Evolutionary conservation across 2,113 vertebrate genomes (phyloP), one percentile per base, ranked within the genome.

Genomic region (Cranoglanis bouderius): DNA sequence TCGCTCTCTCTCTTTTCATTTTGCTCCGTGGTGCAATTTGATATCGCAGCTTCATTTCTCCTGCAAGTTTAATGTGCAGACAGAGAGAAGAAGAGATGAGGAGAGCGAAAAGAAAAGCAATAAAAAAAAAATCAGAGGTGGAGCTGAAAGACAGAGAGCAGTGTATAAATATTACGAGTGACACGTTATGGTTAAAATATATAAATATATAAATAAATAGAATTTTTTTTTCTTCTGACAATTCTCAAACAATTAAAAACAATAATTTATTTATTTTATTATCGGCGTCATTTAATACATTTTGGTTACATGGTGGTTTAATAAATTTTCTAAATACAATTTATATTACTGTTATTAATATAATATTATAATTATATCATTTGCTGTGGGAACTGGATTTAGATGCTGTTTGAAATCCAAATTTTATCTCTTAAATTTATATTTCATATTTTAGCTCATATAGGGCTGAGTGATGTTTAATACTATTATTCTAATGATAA

Each of bases 61-160:
- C 89, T 95, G 93, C 93, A 96, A 94, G 90, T 95, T 96, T 95
- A 95, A 96, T 95, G 94, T 91, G 5, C 93, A 65, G 51, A 24
- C 70, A 59, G 70, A 88, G 29, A 49, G 75, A 9, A 40, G 81
- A 57, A 59, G 63, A 29, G 53, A 3, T 43, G 61, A 55, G 78
- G n/a, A 43, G 53, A 57, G 63, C 63, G 49, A 84, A 84, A n/a
- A 53, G 63, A 75, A 84, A 29, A 51, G 63, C 38, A 57, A 72
- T 75, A 51, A 55, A 82, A 75, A 88, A 72, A 16, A 9, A 49
- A n/a, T n/a, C n/a, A 40, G 38, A 38, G 13, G 29, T 12, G 57
- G 18, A 80, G 83, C 51, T 51, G 26, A 32, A 81, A 49, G 40
- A 67, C 12, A 84, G 16, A 74, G 32, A 74, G 53, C 75, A 55